Evolutionary conservation across 2,113 vertebrate species (phyloP).

Genomic region (Calypte anna): DNA sequence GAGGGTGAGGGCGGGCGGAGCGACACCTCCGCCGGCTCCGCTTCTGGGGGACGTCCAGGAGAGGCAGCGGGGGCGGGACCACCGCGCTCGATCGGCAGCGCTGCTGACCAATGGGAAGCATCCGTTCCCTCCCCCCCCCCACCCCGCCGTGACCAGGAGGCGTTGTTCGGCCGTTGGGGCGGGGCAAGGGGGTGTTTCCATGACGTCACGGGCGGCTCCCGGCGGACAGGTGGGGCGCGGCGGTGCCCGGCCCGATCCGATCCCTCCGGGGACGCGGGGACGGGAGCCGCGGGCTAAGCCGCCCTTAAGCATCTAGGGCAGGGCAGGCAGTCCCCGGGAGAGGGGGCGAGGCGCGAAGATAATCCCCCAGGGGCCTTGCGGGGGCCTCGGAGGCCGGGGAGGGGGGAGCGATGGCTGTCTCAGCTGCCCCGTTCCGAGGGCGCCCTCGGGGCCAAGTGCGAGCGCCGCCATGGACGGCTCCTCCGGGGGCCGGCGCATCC

Average conservation of each 20-base stretch:
- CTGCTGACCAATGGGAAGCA: not conserved
- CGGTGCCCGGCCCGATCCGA: no score
- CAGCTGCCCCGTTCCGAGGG: not conserved
- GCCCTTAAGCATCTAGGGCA: not conserved
- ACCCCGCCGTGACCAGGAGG: not conserved
- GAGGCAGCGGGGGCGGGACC: not conserved
- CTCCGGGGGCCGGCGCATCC: not conserved
- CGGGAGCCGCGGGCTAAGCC: not conserved
- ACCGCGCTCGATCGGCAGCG: not conserved
- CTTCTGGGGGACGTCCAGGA: not conserved
- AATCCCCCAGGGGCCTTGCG: not conserved
- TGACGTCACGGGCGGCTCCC: conserved; percentile 30
- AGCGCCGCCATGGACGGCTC: not conserved
- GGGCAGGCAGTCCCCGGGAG: not conserved
- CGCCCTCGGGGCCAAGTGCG: not conserved
- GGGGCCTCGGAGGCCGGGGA: not conserved
- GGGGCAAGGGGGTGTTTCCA: conserved; percentile 20
- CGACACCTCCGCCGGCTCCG: not conserved
- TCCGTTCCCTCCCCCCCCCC: accelerated
- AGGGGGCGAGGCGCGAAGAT: not conserved
- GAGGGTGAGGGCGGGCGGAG: not conserved
- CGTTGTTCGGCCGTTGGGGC: not conserved
- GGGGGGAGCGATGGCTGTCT: not conserved
- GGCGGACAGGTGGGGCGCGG: conserved; percentile 11
- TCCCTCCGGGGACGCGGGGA: not conserved